Percentiles rank a stretch among this genome's conserved stretches.
Conservation (phyloP, 2,797 vertebrate species). For the Anomalospiza imberbis region DNA sequence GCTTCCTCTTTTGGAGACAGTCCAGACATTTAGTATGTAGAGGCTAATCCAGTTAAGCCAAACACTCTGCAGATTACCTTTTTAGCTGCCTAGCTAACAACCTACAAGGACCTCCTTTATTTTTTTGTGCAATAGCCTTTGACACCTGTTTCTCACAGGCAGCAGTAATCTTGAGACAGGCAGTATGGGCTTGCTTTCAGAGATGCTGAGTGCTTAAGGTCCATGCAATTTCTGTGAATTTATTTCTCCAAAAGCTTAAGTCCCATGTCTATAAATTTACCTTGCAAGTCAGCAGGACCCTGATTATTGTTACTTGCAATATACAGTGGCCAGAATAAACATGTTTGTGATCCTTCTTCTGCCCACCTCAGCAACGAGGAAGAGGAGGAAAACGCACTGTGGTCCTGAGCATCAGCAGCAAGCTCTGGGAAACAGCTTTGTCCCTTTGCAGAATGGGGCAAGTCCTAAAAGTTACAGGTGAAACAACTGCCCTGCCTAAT, state of each 20-base stretch:
- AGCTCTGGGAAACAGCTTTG: not conserved
- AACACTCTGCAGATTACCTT: not conserved
- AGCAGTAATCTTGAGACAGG: not conserved
- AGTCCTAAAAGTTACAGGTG: not conserved
- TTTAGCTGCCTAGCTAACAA: not conserved
- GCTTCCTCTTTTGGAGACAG: not conserved
- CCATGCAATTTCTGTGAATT: not conserved
- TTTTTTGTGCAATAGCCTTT: not conserved
- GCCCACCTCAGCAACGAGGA: not conserved
- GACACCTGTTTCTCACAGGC: not conserved
- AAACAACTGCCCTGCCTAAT: not conserved
- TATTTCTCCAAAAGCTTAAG: not conserved
- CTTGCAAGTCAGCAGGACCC: not conserved
- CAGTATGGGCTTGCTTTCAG: not conserved
- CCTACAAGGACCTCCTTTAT: not conserved
- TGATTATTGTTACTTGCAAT: not conserved
- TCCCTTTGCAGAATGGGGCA: not conserved
- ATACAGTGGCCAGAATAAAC: not conserved
- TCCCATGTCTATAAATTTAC: not conserved
- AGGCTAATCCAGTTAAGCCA: not conserved
- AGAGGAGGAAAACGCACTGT: rapidly evolving
- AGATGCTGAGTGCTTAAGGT: not conserved
- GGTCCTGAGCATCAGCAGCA: rapidly evolving
- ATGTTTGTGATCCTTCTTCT: not conserved
- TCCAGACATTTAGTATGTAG: not conserved